phyloP scores from a whole-genome alignment of 2,888 invertebrate genomes.

The Tenthredo notha region DNA sequence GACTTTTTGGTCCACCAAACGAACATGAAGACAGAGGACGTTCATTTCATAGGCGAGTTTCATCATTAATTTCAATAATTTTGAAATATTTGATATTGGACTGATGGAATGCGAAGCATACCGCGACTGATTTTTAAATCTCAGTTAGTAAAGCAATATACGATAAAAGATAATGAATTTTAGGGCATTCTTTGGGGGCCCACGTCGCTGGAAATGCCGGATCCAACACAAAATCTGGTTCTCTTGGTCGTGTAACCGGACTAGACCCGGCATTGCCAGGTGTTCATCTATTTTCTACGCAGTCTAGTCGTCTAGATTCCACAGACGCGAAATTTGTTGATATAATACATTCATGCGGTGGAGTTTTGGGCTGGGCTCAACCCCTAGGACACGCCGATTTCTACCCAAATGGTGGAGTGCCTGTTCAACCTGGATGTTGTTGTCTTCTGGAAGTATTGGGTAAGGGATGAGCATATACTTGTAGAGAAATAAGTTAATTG shows the following conservation, averaged over 20 bases:
- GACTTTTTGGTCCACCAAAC: constrained; percentile 74
- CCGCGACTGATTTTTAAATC: not conserved
- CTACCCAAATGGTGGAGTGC: constrained; percentile 77
- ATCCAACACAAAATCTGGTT: constrained; percentile 67
- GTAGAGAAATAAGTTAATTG: not conserved
- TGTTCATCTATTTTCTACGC: constrained; percentile 69
- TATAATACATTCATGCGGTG: constrained; percentile 77
- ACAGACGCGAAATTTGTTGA: constrained; percentile 77
- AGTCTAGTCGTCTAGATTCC: constrained; percentile 70
- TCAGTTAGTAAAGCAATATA: not conserved
- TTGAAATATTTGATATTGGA: not conserved
- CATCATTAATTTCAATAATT: not conserved
- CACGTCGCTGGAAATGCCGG: constrained; percentile 76
- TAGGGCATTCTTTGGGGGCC: constrained; percentile 76
- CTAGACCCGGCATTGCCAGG: constrained; percentile 79
- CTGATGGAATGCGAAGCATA: not conserved
- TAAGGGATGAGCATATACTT: constrained; percentile 56
- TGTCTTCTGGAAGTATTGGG: constrained; percentile 74
- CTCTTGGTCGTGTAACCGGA: constrained; percentile 78
- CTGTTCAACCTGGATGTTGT: constrained; percentile 77
- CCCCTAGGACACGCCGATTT: constrained; percentile 76
- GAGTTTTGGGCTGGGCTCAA: constrained; percentile 74
- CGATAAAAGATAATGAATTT: not conserved
- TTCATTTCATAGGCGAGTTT: constrained; percentile 77
- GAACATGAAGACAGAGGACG: constrained; percentile 69